Evolutionary conservation across 2,797 vertebrate species (phyloP), one percentile per base, ranked within the genome.

Genomic region (Rhinichthys osculus): DNA sequence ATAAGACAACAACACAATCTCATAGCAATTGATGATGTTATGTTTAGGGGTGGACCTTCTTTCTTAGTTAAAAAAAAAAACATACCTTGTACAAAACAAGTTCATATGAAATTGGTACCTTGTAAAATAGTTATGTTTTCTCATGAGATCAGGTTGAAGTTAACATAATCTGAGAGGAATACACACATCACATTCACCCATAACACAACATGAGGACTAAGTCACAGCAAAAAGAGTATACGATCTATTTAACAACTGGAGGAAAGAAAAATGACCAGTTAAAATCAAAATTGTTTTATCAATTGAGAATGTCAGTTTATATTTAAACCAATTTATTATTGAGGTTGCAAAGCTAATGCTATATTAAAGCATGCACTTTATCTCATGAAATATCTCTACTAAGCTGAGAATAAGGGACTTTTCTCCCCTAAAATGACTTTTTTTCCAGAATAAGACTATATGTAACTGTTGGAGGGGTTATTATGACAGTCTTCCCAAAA

Each of bases 351-450:
- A 85, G 27, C 17, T 69, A 47, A 52, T 78, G 40, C 67, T 66
- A 80, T 80, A 40, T 85, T 80, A 50, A 79, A 59, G 27, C 67
- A 57, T 35, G 35, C 19, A 67, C n/a, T 74, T 54, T 47, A 70
- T 85, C 17, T 80, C 44, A 30, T 21, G 33, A 52, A 64, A 64
- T 30, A 64, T 30, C 27, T 17, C 13, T 66, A 59, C 7, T 57
- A 62, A 62, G 57, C 54, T 57, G 8, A 57, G 54, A 59, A 59
- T 50, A 57, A 13, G 1, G 23, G 10, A 62, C 23, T 62, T 62
- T 59, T 59, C 3, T 57, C 3, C 3, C 3, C 7, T 57, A 23
- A 23, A 57, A 57, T 23, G 7, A 23, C 4, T 5, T 13, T 62
- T 64, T 64, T 64, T 64, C 9, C 5, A 30, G n/a, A 7, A 64